Conservation (phyloP, 2,888 invertebrate genomes). For the Electrophaes corylata region DNA sequence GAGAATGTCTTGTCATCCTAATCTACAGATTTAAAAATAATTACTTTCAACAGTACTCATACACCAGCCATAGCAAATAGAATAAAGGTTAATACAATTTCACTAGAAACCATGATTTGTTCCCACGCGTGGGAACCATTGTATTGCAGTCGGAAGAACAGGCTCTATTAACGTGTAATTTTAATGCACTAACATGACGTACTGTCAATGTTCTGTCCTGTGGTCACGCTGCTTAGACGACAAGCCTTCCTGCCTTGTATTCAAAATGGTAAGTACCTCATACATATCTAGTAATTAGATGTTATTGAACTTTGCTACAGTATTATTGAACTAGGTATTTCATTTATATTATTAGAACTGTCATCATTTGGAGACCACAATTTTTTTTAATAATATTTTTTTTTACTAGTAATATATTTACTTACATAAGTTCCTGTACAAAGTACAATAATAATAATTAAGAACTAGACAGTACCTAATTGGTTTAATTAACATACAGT, state of each 20-base stretch:
- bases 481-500: too few relatives aligned
- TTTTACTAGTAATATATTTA: too few relatives aligned
- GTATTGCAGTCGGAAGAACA: conserved; percentile 43
- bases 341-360: too few relatives aligned
- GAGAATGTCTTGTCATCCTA: conserved; percentile 1
- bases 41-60: conserved; percentile 14
- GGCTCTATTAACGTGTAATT: conserved; percentile 33
- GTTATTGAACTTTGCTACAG: conserved; percentile 3
- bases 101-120: conserved; percentile 41
- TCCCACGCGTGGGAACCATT: conserved; percentile 46
- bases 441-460: too few relatives aligned
- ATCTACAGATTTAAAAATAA: conserved; percentile 23
- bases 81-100: conserved; percentile 40
- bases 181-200: conserved; percentile 33
- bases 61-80: conserved; percentile 21
- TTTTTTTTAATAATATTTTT: too few relatives aligned
- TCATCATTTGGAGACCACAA: too few relatives aligned
- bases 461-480: too few relatives aligned
- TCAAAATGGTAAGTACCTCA: background rate
- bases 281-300: background rate
- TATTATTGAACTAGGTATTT: background rate
- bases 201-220: conserved; percentile 30
- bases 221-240: conserved; percentile 19
- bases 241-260: background rate
- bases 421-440: too few relatives aligned